Evolutionary conservation across 2,797 vertebrate genomes (phyloP).

Genomic region (Echeneis naucrates): DNA sequence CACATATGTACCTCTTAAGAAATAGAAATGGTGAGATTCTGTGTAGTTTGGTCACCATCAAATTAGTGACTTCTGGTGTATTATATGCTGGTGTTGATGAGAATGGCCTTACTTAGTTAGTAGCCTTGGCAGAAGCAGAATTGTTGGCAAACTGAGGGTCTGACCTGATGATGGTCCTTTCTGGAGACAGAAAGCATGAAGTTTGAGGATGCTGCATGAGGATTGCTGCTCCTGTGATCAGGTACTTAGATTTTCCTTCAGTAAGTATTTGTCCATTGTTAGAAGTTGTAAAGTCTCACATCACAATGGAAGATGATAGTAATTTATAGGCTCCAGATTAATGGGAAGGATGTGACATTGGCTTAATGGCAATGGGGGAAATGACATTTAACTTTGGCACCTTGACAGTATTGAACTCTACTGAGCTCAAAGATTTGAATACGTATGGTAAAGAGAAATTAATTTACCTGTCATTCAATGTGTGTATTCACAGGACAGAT

Average conservation of each 20-base stretch:
- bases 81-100: neutral
- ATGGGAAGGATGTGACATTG: neutral
- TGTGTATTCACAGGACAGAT: slow-evolving; percentile 15
- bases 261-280: neutral
- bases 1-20: neutral
- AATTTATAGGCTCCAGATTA: neutral
- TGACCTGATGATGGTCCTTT: neutral
- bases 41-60: neutral
- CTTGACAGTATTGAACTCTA: neutral
- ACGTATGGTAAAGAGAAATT: slow-evolving; percentile 17
- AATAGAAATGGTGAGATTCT: neutral
- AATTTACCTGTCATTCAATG: neutral
- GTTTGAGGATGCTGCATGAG: too few species aligned
- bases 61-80: neutral
- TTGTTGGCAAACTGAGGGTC: too few species aligned
- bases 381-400: slow-evolving; percentile 12
- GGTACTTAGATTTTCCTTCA: neutral
- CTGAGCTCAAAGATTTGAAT: slow-evolving; percentile 5
- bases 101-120: too few species aligned
- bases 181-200: neutral
- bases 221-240: neutral
- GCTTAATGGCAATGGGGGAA: neutral
- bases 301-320: neutral
- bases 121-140: too few species aligned
- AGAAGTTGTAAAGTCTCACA: neutral